Percentiles rank a stretch among this genome's conserved stretches.
These are phyloP conservation scores for Lordiphosa fenestrarum DNA, from an alignment of 2,888 invertebrate species.

Conservation along the genomic window DNA sequence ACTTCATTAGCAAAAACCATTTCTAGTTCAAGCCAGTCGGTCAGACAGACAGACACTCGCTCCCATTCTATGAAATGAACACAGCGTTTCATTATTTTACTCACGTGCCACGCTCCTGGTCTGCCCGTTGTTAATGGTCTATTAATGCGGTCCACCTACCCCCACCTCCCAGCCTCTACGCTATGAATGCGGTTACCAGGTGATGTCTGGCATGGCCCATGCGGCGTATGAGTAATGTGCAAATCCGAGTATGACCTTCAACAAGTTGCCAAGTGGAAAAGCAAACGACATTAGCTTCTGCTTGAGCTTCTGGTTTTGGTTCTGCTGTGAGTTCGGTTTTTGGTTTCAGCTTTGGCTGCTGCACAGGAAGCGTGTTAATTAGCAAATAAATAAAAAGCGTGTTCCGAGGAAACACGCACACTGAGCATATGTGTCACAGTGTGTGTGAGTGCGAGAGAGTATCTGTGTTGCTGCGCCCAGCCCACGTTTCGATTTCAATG, in stretches of 20 bases:
- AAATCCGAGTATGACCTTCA: slow-evolving; percentile 46
- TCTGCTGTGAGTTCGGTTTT: background rate
- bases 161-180: background rate
- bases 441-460: slow-evolving; percentile 3
- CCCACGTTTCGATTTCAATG: slow-evolving; percentile 46
- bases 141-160: slow-evolving; percentile 45
- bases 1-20: too few species aligned
- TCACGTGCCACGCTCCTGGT: slow-evolving; percentile 50
- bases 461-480: slow-evolving; percentile 9
- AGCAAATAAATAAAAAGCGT: slow-evolving; percentile 65
- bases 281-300: slow-evolving; percentile 13
- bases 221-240: slow-evolving; percentile 58
- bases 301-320: background rate
- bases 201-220: slow-evolving; percentile 16
- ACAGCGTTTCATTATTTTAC: slow-evolving; percentile 16
- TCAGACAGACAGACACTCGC: too few species aligned
- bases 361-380: slow-evolving; percentile 64
- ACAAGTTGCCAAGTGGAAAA: slow-evolving; percentile 60
- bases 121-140: slow-evolving; percentile 57
- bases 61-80: too few species aligned
- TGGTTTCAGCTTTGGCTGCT: slow-evolving; percentile 7
- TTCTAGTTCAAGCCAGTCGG: too few species aligned
- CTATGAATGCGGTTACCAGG: slow-evolving; percentile 43
- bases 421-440: slow-evolving; percentile 18
- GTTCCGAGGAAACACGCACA: slow-evolving; percentile 52